phyloP scores from a whole-genome alignment of 2,113 vertebrate genomes.

The Melospiza melodia region DNA sequence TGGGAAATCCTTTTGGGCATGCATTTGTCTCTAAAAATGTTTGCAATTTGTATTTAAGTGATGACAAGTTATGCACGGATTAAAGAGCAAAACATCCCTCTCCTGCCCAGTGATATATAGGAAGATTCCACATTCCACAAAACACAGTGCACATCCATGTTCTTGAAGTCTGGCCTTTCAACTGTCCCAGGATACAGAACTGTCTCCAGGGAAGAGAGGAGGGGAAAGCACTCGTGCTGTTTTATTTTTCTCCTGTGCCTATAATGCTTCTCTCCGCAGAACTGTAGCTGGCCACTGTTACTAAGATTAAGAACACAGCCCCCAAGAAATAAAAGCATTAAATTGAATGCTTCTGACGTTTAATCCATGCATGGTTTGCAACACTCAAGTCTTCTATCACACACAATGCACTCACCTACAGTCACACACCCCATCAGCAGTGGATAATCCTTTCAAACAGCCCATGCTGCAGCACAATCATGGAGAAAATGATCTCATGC shows the following conservation, averaged over 20 bases:
- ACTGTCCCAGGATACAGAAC: background rate
- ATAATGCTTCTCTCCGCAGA: background rate
- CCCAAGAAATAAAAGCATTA: slow-evolving; percentile 26
- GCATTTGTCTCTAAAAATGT: background rate
- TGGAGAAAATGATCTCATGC: background rate
- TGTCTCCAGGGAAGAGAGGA: background rate
- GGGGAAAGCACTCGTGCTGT: background rate
- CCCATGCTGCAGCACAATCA: background rate
- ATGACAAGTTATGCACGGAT: background rate
- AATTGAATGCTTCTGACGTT: background rate
- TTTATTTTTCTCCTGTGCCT: background rate
- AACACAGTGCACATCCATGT: background rate
- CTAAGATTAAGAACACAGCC: background rate
- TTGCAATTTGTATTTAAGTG: slow-evolving; percentile 8
- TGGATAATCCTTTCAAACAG: background rate
- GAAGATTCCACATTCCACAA: background rate
- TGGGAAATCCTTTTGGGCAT: background rate
- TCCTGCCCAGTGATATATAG: background rate
- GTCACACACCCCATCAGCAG: background rate
- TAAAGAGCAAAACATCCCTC: background rate
- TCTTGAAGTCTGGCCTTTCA: background rate
- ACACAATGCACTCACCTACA: background rate
- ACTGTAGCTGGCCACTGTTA: background rate
- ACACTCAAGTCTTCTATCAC: background rate
- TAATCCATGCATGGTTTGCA: slow-evolving; percentile 15